These are phyloP conservation scores for Panagrolaimus sp. DNA, from an alignment of 1,140 invertebrate genomes.

Conservation along the genomic window DNA sequence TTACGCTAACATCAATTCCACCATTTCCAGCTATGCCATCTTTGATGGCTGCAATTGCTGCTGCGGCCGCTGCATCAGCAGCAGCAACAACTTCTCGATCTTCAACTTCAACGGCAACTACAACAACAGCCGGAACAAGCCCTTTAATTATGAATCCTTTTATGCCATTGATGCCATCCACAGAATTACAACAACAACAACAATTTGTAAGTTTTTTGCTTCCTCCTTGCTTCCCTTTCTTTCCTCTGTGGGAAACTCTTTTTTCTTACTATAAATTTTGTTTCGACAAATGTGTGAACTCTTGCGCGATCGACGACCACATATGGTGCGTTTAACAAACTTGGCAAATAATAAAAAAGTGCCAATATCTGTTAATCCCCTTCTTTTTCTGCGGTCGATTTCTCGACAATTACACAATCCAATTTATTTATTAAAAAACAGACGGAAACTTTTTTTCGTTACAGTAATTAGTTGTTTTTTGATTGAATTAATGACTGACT, in stretches of 20 bases:
- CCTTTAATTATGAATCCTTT: slow-evolving; percentile 1
- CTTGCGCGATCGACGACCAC: background rate
- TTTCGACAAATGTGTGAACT: slow-evolving; percentile 11
- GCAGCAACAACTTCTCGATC: no score
- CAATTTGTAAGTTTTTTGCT: background rate
- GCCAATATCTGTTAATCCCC: background rate
- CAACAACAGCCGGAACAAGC: background rate
- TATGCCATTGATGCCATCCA: background rate
- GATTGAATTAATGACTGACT: no score
- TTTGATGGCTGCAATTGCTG: slow-evolving; percentile 2
- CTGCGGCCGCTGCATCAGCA: background rate
- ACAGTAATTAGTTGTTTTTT: slow-evolving; percentile 11
- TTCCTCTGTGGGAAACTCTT: background rate
- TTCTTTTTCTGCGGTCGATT: background rate
- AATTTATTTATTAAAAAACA: background rate
- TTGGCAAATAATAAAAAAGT: slow-evolving; percentile 9
- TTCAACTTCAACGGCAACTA: no score
- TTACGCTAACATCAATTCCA: background rate
- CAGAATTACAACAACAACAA: background rate
- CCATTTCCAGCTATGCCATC: background rate
- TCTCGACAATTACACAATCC: slow-evolving; percentile 10
- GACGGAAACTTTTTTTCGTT: background rate
- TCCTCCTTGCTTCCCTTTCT: background rate
- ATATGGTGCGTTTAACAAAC: slow-evolving; percentile 13
- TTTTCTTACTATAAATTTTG: no score